These are phyloP conservation scores for Byasa hedistus DNA, from an alignment of 2,888 invertebrate species.

Conservation along the genomic window DNA sequence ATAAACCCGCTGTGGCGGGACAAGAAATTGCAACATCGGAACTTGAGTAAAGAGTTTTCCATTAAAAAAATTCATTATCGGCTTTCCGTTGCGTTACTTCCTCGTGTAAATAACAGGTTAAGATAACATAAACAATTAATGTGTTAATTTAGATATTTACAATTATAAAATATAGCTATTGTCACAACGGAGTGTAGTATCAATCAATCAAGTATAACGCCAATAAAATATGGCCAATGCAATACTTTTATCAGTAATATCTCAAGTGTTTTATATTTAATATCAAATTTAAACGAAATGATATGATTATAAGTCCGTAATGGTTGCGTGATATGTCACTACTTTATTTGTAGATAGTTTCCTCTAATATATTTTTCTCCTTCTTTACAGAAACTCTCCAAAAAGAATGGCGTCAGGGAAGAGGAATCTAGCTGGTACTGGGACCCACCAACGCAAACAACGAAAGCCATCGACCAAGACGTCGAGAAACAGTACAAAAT, in stretches of 20 bases:
- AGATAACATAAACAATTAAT: too few relatives aligned
- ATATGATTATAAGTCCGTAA: constrained; percentile 7
- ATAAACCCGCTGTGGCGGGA: constrained; percentile 9
- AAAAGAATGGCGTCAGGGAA: constrained; percentile 69
- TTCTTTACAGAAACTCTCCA: constrained; percentile 67
- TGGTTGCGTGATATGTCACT: background rate
- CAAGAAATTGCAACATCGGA: constrained; percentile 19
- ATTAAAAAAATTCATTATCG: constrained; percentile 8
- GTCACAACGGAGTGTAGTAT: too few relatives aligned
- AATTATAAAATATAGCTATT: too few relatives aligned
- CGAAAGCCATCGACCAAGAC: constrained; percentile 43
- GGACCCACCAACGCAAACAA: constrained; percentile 65
- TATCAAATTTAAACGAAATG: constrained; percentile 5
- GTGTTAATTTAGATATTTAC: too few relatives aligned
- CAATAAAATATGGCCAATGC: background rate
- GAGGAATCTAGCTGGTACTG: constrained; percentile 78
- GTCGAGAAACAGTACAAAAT: constrained; percentile 54
- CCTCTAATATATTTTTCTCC: constrained; percentile 34
- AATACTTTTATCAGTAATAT: constrained; percentile 5
- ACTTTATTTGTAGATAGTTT: background rate
- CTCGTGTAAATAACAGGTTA: background rate
- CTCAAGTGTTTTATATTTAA: constrained; percentile 10
- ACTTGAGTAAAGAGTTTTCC: background rate
- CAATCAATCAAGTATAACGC: too few relatives aligned
- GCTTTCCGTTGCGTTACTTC: background rate